phyloP scores from a whole-genome alignment of 2,113 vertebrate genomes.

The Lepus europaeus region DNA sequence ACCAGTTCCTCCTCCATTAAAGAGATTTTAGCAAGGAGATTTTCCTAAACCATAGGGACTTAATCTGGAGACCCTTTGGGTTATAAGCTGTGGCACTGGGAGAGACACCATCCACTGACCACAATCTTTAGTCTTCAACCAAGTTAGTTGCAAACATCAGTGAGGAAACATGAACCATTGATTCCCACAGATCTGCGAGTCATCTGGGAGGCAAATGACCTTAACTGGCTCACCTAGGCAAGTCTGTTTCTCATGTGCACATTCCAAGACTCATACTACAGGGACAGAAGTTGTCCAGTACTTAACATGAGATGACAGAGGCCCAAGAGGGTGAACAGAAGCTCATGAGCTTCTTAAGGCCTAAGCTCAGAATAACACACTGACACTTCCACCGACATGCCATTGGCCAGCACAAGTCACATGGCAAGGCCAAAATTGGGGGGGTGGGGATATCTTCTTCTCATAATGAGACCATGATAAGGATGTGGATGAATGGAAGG shows the following conservation, averaged over 20 bases:
- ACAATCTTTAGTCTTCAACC: background rate
- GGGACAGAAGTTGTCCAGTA: background rate
- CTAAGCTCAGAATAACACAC: background rate
- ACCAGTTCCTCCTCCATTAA: background rate
- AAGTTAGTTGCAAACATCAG: conserved; percentile 10
- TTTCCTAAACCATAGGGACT: background rate
- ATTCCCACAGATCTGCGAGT: background rate
- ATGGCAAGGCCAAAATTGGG: background rate
- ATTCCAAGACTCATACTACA: background rate
- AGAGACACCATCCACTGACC: background rate
- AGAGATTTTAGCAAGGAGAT: background rate
- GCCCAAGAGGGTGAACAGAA: background rate
- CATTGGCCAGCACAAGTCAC: conserved; percentile 7
- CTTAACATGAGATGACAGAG: background rate
- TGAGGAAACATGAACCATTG: background rate
- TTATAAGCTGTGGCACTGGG: background rate
- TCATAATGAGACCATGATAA: background rate
- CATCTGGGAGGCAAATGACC: background rate
- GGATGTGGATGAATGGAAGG: background rate
- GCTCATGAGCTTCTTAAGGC: background rate
- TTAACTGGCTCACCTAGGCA: background rate
- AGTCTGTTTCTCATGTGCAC: background rate
- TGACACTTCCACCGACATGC: background rate
- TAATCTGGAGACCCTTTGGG: background rate
- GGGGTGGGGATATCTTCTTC: background rate